Base-by-base conservation (phyloP, 2,888 invertebrate species). In the Podotricha telesiphe region DNA sequence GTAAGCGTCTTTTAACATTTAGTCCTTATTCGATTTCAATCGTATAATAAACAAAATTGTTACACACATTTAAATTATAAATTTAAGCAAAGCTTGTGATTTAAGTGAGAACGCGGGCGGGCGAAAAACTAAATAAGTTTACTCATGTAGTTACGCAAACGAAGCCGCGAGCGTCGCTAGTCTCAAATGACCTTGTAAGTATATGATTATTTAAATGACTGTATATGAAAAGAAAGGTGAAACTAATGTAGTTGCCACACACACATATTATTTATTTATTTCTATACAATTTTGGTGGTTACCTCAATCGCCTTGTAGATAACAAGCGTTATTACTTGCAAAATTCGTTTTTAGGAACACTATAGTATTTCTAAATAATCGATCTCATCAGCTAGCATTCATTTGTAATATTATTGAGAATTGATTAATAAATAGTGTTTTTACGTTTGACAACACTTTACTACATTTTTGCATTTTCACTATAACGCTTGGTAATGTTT, bases 221-320 rank as follows among this genome's bases (percentile, higher is more conserved):
- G 67, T 56, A 65, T 65, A 65, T 62, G 51, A 65, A 63, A 75
- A 67, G 76, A 74, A 76, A 76, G 76, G 76, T 75, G 76, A 76
- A 76, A 75, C 74, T 75, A 75, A 75, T 74, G 62, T 56, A 67
- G 73, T 70, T 67, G 67, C 28, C 58, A 62, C 3, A 68, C 71
- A 73, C 64, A 73, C 68, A 72, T 75, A 68, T 61, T 61, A 63
- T 50, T 42, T 64, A 64, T 61, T 11, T 22, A 70, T 68, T 66
- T 62, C 48, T 67, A 61, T 63, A 71, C 63, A 56, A 55, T 69
- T 71, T 63, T 66, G 65, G 68, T 65, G 45, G 59, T 61, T 64
- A 55, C 65, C 67, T 67, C 66, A 50, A 68, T 53, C 45, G 37
- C n/a, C 42, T 28, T 51, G 28, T n/a, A 28, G 28, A 51, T 51